Evolutionary conservation across 2,113 vertebrate genomes (phyloP).

Genomic region (Plecturocebus donacophilus): DNA sequence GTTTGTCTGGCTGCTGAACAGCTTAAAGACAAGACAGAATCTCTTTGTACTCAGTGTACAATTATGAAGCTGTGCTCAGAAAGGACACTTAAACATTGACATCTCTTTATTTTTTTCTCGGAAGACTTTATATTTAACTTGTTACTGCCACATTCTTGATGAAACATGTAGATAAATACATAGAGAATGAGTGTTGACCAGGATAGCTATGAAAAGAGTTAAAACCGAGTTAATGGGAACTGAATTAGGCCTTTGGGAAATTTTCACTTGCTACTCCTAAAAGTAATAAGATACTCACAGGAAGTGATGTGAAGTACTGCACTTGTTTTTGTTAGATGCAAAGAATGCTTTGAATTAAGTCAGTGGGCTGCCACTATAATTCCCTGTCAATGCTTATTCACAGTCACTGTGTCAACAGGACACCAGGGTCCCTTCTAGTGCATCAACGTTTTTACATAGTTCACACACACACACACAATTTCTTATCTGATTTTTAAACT

Average conservation of each 20-base stretch:
- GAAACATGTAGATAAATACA: neutral
- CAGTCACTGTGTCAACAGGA: neutral
- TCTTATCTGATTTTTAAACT: neutral
- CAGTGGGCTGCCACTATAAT: neutral
- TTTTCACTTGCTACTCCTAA: constrained; percentile 20
- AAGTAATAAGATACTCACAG: neutral
- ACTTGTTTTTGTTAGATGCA: neutral
- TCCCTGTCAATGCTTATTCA: neutral
- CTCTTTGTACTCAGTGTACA: neutral
- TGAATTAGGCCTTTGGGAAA: neutral
- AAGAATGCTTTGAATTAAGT: neutral
- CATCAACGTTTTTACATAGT: neutral
- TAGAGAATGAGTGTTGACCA: neutral
- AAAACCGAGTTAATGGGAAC: neutral
- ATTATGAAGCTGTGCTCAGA: constrained; percentile 37
- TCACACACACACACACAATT: neutral
- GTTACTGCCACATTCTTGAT: neutral
- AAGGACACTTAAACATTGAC: neutral
- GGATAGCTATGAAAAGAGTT: neutral
- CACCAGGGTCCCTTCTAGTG: neutral
- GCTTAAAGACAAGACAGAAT: constrained; percentile 30
- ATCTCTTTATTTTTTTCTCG: neutral
- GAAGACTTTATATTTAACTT: constrained; percentile 18
- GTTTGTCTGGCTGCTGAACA: constrained; percentile 22
- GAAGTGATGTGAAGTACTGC: neutral